Percentiles rank a stretch among this genome's conserved stretches.
Evolutionary conservation across 2,113 vertebrate species (phyloP).

Genomic region (Antennarius striatus): DNA sequence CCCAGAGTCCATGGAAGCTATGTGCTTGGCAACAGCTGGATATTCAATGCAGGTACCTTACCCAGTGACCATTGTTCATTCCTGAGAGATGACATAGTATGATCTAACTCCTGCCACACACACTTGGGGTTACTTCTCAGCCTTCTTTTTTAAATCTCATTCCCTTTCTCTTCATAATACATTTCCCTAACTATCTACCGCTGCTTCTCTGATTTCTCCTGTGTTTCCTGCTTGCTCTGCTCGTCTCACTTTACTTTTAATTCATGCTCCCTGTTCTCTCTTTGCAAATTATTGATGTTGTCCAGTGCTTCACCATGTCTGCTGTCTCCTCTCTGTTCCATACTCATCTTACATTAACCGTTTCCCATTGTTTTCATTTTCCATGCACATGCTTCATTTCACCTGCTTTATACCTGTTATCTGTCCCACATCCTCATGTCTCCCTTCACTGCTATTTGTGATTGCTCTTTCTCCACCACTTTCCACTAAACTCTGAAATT

Average conservation of each 20-base stretch:
- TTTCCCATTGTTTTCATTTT: slow-evolving; percentile 1
- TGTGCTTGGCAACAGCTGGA: slow-evolving; percentile 24
- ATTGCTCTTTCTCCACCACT: not conserved
- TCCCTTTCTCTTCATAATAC: slow-evolving; percentile 19
- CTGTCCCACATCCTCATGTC: not conserved
- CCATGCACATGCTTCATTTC: not conserved
- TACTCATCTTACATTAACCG: not conserved
- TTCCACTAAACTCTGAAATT: no score
- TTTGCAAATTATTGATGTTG: not conserved
- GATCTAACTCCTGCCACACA: slow-evolving; percentile 36
- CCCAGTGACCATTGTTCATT: slow-evolving; percentile 40
- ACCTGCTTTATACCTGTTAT: not conserved
- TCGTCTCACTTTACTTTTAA: slow-evolving; percentile 24
- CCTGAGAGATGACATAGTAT: slow-evolving; percentile 45
- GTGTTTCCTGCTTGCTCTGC: slow-evolving; percentile 20
- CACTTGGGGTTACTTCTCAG: slow-evolving; percentile 20
- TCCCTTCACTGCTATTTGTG: not conserved
- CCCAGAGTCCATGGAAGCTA: slow-evolving; percentile 36
- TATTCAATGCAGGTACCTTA: slow-evolving; percentile 24
- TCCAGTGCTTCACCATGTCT: not conserved
- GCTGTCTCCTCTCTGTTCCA: not conserved
- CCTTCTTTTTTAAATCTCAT: slow-evolving; percentile 6
- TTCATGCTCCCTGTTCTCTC: not conserved
- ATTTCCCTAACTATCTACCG: slow-evolving; percentile 11
- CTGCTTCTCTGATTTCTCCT: slow-evolving; percentile 23